Evolutionary conservation across 2,113 vertebrate species (phyloP).

Genomic region (Pelobates fuscus): DNA sequence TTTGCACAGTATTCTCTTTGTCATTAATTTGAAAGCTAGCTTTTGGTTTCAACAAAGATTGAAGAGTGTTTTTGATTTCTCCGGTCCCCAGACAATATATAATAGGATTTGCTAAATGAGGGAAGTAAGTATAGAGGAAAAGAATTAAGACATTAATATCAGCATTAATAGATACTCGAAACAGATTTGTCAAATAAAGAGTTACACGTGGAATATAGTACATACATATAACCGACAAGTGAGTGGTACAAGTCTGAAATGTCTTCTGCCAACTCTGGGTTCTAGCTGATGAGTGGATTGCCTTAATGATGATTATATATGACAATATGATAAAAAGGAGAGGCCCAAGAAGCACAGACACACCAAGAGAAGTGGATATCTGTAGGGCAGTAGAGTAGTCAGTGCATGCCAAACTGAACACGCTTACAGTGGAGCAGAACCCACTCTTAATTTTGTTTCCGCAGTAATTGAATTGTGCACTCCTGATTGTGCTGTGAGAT

Average conservation of each 20-base stretch:
- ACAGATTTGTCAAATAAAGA: background rate
- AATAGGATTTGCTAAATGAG: background rate
- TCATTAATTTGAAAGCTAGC: too few species aligned
- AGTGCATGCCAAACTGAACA: background rate
- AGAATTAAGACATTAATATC: background rate
- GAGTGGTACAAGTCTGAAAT: background rate
- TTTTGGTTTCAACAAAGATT: too few species aligned
- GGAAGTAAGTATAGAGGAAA: background rate
- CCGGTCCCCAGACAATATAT: slow-evolving; percentile 2
- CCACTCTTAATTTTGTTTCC: background rate
- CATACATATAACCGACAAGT: background rate
- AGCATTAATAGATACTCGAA: background rate
- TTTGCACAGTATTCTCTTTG: too few species aligned
- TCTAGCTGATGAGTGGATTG: background rate
- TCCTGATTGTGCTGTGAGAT: background rate
- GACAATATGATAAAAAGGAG: background rate
- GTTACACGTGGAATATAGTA: background rate
- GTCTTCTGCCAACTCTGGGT: background rate
- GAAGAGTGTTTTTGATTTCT: too few species aligned
- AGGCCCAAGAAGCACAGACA: background rate
- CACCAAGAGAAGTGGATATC: too few species aligned
- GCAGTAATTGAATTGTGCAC: background rate
- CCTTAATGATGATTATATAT: background rate
- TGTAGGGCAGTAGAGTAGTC: background rate
- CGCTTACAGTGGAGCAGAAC: background rate